Evolutionary conservation across 2,797 vertebrate genomes (phyloP).

Genomic region (Amazonetta brasiliensis): DNA sequence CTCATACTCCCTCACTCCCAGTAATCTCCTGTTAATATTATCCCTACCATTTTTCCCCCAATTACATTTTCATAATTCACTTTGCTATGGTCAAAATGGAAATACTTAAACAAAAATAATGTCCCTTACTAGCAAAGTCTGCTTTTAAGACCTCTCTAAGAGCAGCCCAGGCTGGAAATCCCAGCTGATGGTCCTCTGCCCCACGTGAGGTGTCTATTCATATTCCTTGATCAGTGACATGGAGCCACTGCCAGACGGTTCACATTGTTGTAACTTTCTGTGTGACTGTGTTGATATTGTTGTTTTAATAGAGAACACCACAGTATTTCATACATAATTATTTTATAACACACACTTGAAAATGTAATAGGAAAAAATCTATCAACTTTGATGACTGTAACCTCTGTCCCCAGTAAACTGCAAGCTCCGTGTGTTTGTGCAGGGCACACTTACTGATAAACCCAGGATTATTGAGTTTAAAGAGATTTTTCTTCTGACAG

Average conservation of each 20-base stretch:
- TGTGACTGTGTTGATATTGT: background rate
- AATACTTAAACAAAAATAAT: background rate
- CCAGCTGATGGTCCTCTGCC: background rate
- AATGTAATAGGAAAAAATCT: background rate
- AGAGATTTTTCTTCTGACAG: background rate
- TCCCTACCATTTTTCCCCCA: background rate
- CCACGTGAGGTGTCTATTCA: background rate
- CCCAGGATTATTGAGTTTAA: background rate
- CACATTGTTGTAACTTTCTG: background rate
- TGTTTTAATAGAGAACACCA: background rate
- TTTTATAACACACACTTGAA: background rate
- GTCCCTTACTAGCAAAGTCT: background rate
- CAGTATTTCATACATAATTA: background rate
- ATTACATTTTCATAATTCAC: background rate
- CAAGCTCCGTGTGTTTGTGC: background rate
- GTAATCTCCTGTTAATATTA: background rate
- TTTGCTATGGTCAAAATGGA: background rate
- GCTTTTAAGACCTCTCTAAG: fast-evolving
- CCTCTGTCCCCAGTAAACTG: background rate
- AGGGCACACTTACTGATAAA: background rate
- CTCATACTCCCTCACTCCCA: background rate
- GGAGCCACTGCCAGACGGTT: background rate
- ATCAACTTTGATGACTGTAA: background rate
- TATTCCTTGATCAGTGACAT: background rate
- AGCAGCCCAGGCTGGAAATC: background rate